These are phyloP conservation scores for Xanthorhoe designata DNA, from an alignment of 2,888 invertebrate species.

Conservation along the genomic window DNA sequence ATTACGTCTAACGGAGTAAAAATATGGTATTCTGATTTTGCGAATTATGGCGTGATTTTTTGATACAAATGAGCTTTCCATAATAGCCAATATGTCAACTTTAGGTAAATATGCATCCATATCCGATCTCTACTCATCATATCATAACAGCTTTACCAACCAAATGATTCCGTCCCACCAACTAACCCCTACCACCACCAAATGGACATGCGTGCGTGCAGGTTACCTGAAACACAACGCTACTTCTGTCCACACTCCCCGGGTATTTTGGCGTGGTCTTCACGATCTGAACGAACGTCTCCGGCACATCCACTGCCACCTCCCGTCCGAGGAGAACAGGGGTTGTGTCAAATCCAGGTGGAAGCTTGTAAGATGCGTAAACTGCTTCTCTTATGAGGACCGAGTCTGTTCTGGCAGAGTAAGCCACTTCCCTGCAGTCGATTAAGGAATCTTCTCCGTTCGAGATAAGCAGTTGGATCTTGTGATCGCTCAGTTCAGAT, in stretches of 20 bases:
- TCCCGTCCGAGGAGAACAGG: conserved; percentile 84
- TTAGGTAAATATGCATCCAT: no score
- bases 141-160: background rate
- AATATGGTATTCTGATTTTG: no score
- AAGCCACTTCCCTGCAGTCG: conserved; percentile 78
- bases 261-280: conserved; percentile 91
- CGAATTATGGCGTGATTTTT: no score
- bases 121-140: no score
- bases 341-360: conserved; percentile 80
- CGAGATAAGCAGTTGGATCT: conserved; percentile 77
- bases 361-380: conserved; percentile 79
- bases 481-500: conserved; percentile 75
- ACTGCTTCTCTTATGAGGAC: conserved; percentile 80
- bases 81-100: no score
- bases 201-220: conserved; percentile 65
- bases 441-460: conserved; percentile 79
- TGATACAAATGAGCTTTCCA: no score
- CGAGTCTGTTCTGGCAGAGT: conserved; percentile 81
- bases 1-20: no score
- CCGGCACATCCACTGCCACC: conserved; percentile 95
- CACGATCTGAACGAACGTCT: conserved; percentile 93
- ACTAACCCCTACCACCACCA: conserved; percentile 41
- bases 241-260: conserved; percentile 84
- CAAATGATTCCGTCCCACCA: conserved; percentile 26
- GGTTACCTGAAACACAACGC: conserved; percentile 79